phyloP scores from a whole-genome alignment of 2,797 vertebrate genomes.

The Acanthis flammea region DNA sequence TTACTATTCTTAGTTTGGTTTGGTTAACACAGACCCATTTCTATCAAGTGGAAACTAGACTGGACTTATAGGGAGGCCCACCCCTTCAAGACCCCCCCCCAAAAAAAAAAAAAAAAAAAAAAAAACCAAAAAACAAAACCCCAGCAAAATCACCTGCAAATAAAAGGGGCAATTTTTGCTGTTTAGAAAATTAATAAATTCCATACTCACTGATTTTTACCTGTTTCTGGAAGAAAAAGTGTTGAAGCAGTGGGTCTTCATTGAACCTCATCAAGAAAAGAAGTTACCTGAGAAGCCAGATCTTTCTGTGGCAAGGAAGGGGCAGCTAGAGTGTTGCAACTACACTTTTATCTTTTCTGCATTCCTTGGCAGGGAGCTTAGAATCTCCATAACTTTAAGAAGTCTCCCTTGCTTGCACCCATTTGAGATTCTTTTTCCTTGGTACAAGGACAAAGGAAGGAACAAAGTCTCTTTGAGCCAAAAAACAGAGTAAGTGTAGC shows the following conservation, averaged over 20 bases:
- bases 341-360: neutral
- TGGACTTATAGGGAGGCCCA: neutral
- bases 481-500: neutral
- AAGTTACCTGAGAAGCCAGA: neutral
- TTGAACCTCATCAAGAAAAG: neutral
- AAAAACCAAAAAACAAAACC: neutral
- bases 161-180: neutral
- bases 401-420: neutral
- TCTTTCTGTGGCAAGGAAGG: neutral
- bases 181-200: neutral
- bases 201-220: neutral
- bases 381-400: neutral
- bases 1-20: neutral
- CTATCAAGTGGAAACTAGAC: neutral
- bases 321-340: neutral
- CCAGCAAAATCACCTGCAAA: neutral
- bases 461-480: neutral
- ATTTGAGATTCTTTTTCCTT: neutral
- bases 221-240: neutral
- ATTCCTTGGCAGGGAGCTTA: neutral
- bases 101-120: no score
- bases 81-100: no score
- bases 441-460: neutral
- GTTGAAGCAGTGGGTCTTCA: neutral
- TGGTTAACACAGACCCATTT: neutral